Base-by-base conservation (phyloP, 2,888 invertebrate genomes). In the Apodemia zela region DNA sequence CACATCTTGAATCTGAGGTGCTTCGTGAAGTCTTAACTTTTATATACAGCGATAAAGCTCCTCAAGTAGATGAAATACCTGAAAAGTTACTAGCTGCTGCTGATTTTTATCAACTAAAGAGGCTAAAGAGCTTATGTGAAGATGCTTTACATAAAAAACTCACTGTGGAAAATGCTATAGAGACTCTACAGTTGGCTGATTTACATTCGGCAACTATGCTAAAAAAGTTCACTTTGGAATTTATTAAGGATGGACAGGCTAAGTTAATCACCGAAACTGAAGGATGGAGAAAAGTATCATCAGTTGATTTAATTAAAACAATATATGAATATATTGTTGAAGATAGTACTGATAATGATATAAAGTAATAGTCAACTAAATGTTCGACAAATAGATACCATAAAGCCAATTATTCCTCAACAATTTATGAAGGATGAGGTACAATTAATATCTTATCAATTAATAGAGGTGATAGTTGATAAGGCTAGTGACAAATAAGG, bases 161-260 rank as follows among this genome's bases (percentile, higher is more conserved):
- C 17, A 89, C 89, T 8, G 85, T 90, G 17, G 88, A 89, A 51
- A 91, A 89, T 84, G 89, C 86, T 3, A 85, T 91, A 68, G 87
- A 88, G 63, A 89, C 87, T 5, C 70, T 91, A 13, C 84, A 89
- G 67, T 69, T 90, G 61, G 90, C 91, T 1, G 89, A 90, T 66
- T 73, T 90, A 42, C 87, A 91, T 70, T 88, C 87, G 0, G 90
- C 91, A 1, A 80, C 79, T 65, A 74, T 77, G 4, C 73, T 91
- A 11, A 87, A 84, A 65, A 80, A 82, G 63, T 73, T 82, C 15
- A 87, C 88, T 0, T 72, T 90, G 17, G 90, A 90, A 66, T 91
- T 89, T 60, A 88, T 91, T 11, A 89, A 88, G 70, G 90, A 90
- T 73, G 91, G 90, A 3, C 87, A 89, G 72, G 87, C 87, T 1